These are phyloP conservation scores for Nymphalis urticae DNA, from an alignment of 2,888 invertebrate species.

Conservation along the genomic window DNA sequence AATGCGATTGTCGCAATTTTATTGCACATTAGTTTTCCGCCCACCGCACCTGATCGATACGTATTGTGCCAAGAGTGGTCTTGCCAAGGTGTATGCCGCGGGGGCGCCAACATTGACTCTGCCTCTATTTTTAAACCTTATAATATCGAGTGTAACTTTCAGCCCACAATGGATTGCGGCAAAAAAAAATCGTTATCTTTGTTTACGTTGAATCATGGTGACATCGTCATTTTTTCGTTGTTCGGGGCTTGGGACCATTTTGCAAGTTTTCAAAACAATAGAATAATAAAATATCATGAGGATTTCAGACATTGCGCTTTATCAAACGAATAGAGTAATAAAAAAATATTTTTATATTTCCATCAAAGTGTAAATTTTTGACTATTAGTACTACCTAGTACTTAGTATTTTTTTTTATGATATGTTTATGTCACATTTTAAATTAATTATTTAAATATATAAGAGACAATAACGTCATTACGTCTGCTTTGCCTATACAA, in stretches of 20 bases:
- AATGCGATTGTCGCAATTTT: slow-evolving; percentile 32
- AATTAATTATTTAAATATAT: too few relatives aligned
- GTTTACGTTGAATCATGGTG: not conserved
- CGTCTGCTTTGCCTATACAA: too few relatives aligned
- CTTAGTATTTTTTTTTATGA: too few relatives aligned
- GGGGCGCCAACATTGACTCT: slow-evolving; percentile 45
- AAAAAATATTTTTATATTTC: too few relatives aligned
- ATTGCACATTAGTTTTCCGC: slow-evolving; percentile 36
- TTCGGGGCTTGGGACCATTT: slow-evolving; percentile 18
- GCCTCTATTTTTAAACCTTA: slow-evolving; percentile 37
- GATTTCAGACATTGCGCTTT: slow-evolving; percentile 1
- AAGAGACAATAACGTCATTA: too few relatives aligned
- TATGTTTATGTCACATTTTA: too few relatives aligned
- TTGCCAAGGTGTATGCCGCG: slow-evolving; percentile 58
- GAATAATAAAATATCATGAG: slow-evolving; percentile 23
- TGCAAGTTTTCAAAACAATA: slow-evolving; percentile 26
- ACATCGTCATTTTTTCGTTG: slow-evolving; percentile 8
- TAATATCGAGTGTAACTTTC: not conserved
- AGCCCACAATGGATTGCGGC: slow-evolving; percentile 9
- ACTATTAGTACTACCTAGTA: too few relatives aligned
- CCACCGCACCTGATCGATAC: slow-evolving; percentile 47
- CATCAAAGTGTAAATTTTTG: too few relatives aligned
- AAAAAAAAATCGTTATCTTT: not conserved
- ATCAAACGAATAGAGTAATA: not conserved
- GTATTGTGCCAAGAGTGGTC: slow-evolving; percentile 53